Conservation (phyloP, 2,797 vertebrate genomes). For the Brachyrhaphis roseni region DNA sequence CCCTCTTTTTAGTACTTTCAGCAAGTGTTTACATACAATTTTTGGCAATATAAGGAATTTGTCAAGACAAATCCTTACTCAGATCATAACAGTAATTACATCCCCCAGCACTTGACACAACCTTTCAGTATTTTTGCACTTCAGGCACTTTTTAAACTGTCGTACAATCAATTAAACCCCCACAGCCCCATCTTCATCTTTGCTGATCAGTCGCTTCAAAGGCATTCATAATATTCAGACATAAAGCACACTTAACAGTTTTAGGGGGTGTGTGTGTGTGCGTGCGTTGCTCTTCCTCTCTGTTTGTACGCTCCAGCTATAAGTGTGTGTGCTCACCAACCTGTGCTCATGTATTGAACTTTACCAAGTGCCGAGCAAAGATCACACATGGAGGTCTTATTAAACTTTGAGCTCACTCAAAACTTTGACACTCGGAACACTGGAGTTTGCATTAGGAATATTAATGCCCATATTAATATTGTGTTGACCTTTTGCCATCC, state of each 20-base stretch:
- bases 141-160: slow-evolving; percentile 74
- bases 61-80: slow-evolving; percentile 70
- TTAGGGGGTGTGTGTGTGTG: slow-evolving; percentile 20
- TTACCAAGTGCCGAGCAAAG: slow-evolving; percentile 52
- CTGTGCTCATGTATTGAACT: slow-evolving; percentile 47
- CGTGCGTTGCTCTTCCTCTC: not conserved
- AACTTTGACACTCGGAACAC: slow-evolving; percentile 68
- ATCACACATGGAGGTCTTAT: slow-evolving; percentile 66
- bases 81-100: slow-evolving; percentile 78
- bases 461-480: slow-evolving; percentile 83
- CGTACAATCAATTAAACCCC: slow-evolving; percentile 78
- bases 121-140: slow-evolving; percentile 68
- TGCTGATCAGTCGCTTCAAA: slow-evolving; percentile 70
- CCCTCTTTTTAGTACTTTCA: slow-evolving; percentile 46
- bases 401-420: slow-evolving; percentile 78
- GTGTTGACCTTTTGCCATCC: slow-evolving; percentile 81
- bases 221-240: slow-evolving; percentile 53
- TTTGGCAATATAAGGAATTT: slow-evolving; percentile 71
- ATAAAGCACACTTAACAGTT: slow-evolving; percentile 32
- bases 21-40: slow-evolving; percentile 71
- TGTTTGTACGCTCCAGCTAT: not conserved
- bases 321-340: slow-evolving; percentile 8
- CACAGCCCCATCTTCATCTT: slow-evolving; percentile 37
- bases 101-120: slow-evolving; percentile 63
- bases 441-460: slow-evolving; percentile 82